Evolutionary conservation across 2,797 vertebrate species (phyloP), one percentile per base, ranked within the genome.

Genomic region (Myotis planiceps): DNA sequence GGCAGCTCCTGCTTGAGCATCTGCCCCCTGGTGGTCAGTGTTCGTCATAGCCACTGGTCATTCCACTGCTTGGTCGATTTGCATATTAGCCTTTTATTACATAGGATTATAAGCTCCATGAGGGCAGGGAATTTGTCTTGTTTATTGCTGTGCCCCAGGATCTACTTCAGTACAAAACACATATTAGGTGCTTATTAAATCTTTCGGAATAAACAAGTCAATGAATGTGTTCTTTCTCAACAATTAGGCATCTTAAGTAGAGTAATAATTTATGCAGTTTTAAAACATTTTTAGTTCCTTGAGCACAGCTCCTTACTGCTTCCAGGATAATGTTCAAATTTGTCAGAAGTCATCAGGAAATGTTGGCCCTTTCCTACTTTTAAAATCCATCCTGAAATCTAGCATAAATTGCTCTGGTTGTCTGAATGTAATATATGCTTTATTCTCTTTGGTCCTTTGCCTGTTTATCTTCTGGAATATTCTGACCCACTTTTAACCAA

Each of bases 321-420:
- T 95, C 27, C 10, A 72, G 16, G n/a, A 68, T 72, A 78, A 88
- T 51, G 34, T 7, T 66, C 5, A 72, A 29, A 81, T 51, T 84
- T n/a, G 15, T 81, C 66, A 95, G 18, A 72, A 88, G 51, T 37
- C 55, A 42, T 66, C 3, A 88, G 72, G 68, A 89, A 95, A 69
- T 14, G 32, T 5, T 53, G 13, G 5, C 5, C 42, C 2, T 27
- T 68, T 91, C 23, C 53, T 55, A 45, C 83, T 80, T 92, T 72
- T 29, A 92, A 78, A 95, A 75, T 71, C 82, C 16, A 71, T 51
- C 37, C 27, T 92, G 42, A 86, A 93, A 88, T 82, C 19, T 80
- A 88, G 32, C 74, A 72, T 39, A 83, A 45, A 49, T 14, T 39
- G 12, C n/a, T 83, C 32, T 72, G 13, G 9, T 1, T 92, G 27